Evolutionary conservation across 2,888 invertebrate genomes (phyloP), one percentile per base, ranked within the genome.

Genomic region (Drosophila cognata): DNA sequence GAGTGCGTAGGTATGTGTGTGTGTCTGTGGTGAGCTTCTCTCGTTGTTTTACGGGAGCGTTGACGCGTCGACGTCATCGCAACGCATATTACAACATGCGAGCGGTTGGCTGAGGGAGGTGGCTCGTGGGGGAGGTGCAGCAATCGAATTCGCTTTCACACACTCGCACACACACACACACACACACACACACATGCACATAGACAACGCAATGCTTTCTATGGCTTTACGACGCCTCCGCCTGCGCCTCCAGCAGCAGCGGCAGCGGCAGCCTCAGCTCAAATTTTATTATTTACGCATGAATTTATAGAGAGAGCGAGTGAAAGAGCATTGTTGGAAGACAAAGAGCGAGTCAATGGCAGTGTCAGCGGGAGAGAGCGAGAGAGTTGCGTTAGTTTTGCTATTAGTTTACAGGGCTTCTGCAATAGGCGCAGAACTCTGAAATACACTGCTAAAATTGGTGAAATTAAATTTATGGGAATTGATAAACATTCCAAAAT

Each of bases 41-140:
- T 66, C 67, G 82, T 56, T 81, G 73, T 74, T 81, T 78, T 82
- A 88, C 81, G 82, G 89, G 83, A 77, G 84, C 74, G 81, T 70
- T 73, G 79, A 82, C 73, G 88, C 77, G 67, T 63, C 71, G 76
- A 79, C 76, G 73, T 82, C 78, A 80, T 67, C 74, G 64, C 81
- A 57, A 84, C 84, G 87, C 88, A 84, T 73, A 77, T 85, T 88
- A 89, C 81, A 81, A 85, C 85, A 88, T 77, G 67, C 53, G 41
- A 71, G 65, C 53, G 60, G 36, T 21, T 46, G 36, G 29, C n/a
- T 13, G 36, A n/a, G 16, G 21, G 35, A 11, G 25, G n/a, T 36
- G 16, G 46, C 8, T 16, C 16, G 55, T 55, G 46, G n/a, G 18
- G 10, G 10, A 25, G 28, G 28, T 58, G 21, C 64, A 63, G 60